Evolutionary conservation across 2,888 invertebrate genomes (phyloP).

Genomic region (Zygogramma bicolorata): DNA sequence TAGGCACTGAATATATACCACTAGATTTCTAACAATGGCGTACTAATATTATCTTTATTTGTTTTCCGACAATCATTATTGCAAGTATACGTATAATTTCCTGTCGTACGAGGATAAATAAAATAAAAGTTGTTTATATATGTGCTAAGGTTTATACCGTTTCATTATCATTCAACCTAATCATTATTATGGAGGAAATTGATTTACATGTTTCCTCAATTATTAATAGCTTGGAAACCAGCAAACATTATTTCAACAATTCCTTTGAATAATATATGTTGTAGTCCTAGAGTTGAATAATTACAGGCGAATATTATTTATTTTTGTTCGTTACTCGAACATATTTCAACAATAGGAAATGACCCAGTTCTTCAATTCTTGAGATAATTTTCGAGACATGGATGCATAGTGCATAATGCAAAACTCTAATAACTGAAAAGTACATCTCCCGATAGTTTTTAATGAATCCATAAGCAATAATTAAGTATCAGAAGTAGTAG

Average conservation of each 20-base stretch:
- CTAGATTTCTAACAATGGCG: not conserved
- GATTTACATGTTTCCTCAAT: not conserved
- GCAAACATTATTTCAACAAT: not conserved
- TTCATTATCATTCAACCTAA: not conserved
- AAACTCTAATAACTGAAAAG: too few species aligned
- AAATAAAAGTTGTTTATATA: constrained; percentile 1
- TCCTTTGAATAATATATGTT: not conserved
- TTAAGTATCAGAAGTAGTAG: too few species aligned
- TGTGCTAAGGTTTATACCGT: not conserved
- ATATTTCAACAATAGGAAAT: too few species aligned
- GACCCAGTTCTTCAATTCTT: too few species aligned
- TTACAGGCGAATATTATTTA: not conserved
- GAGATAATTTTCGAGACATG: too few species aligned
- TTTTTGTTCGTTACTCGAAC: too few species aligned
- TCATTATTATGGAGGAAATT: not conserved
- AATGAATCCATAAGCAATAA: too few species aligned
- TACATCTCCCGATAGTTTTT: too few species aligned
- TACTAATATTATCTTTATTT: not conserved
- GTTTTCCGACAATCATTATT: not conserved
- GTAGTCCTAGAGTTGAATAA: not conserved
- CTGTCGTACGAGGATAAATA: not conserved
- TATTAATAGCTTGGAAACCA: not conserved
- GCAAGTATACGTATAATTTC: not conserved
- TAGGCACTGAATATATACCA: too few species aligned
- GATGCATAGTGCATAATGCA: too few species aligned